Evolutionary conservation across 2,113 vertebrate genomes (phyloP).

Genomic region (Osmerus mordax): DNA sequence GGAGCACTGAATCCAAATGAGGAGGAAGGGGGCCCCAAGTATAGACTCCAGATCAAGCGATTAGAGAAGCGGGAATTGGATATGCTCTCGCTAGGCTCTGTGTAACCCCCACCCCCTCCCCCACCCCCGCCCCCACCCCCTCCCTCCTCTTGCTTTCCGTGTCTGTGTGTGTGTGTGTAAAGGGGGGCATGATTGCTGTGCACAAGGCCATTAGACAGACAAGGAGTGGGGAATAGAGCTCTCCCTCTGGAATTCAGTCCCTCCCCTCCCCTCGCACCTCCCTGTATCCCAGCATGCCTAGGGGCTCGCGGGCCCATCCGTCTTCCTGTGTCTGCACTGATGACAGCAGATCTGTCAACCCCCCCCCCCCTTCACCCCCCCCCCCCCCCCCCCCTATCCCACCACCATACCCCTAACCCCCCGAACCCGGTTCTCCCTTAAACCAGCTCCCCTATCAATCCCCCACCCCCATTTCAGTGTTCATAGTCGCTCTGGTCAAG

Average conservation of each 20-base stretch:
- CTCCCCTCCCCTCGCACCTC: not conserved
- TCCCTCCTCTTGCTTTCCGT: not conserved
- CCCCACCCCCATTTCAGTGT: no score
- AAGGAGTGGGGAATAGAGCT: constrained; percentile 14
- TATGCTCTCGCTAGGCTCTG: constrained; percentile 15
- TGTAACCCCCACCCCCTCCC: not conserved
- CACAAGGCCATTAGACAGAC: constrained; percentile 27
- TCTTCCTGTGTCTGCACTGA: constrained; percentile 38
- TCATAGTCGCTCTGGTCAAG: no score
- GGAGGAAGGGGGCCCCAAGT: not conserved
- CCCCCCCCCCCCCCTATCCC: not conserved
- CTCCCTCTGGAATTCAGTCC: constrained; percentile 35
- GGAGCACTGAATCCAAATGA: constrained; percentile 4
- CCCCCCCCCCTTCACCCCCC: not conserved
- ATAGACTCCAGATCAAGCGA: constrained; percentile 20
- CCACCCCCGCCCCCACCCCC: not conserved
- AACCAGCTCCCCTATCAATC: not conserved
- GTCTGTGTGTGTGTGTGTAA: not conserved
- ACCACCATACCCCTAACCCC: constrained; percentile 1
- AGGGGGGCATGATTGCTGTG: constrained; percentile 10
- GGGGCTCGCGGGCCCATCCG: constrained; percentile 29
- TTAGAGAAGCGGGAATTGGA: constrained; percentile 16
- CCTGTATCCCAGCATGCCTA: constrained; percentile 19
- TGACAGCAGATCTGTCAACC: constrained; percentile 46
- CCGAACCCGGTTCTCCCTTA: not conserved